Evolutionary conservation across 2,888 invertebrate species (phyloP).

Genomic region (Drosophila tripunctata): DNA sequence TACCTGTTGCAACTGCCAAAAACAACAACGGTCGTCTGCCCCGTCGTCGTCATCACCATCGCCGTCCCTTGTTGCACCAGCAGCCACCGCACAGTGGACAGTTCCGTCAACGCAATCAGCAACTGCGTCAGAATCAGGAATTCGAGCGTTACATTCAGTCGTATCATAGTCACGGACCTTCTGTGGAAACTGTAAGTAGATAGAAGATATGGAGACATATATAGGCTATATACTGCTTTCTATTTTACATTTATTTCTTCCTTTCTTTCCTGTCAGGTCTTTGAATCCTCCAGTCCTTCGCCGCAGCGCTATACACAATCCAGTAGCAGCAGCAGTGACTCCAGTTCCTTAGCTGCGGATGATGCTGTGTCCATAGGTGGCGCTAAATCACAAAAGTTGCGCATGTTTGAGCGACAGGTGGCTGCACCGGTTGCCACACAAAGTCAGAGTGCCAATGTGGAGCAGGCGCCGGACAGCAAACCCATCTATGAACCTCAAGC

Average conservation of each 20-base stretch:
- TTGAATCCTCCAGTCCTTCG: slow-evolving; percentile 77
- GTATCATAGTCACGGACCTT: slow-evolving; percentile 81
- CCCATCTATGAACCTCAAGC: slow-evolving; percentile 60
- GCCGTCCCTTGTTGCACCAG: slow-evolving; percentile 58
- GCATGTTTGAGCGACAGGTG: slow-evolving; percentile 81
- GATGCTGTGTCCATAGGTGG: slow-evolving; percentile 65
- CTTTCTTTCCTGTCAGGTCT: slow-evolving; percentile 64
- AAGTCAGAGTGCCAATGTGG: slow-evolving; percentile 55
- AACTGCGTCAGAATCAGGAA: slow-evolving; percentile 80
- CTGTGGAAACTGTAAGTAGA: slow-evolving; percentile 81
- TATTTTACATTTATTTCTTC: not conserved
- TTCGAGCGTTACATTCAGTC: slow-evolving; percentile 82
- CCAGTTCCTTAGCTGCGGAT: slow-evolving; percentile 45
- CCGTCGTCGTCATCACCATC: slow-evolving; percentile 51
- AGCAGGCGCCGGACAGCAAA: slow-evolving; percentile 56
- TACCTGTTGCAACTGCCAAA: slow-evolving; percentile 9
- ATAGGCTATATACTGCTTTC: not conserved
- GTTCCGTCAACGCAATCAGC: slow-evolving; percentile 72
- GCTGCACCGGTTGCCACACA: slow-evolving; percentile 66
- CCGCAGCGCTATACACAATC: slow-evolving; percentile 67
- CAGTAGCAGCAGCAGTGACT: slow-evolving; percentile 29
- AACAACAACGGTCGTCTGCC: slow-evolving; percentile 34
- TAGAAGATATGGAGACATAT: not conserved
- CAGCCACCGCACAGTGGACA: slow-evolving; percentile 66
- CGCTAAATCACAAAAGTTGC: slow-evolving; percentile 58